phyloP scores from a whole-genome alignment of 2,113 vertebrate species.

The Semnornis frantzii region DNA sequence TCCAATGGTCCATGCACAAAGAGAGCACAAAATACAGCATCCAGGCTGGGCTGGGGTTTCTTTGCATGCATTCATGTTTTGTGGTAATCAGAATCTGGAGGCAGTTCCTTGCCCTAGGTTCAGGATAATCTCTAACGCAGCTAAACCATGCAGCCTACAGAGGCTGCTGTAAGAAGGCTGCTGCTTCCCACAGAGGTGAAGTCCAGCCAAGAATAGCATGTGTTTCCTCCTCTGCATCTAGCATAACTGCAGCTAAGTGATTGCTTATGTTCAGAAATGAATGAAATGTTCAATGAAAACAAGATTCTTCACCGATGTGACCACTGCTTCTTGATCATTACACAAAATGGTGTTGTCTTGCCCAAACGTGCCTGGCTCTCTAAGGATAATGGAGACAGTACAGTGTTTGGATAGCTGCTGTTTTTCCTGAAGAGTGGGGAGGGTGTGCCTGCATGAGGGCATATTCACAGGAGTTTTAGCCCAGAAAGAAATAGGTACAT shows the following conservation, averaged over 20 bases:
- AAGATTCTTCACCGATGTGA: constrained; percentile 3
- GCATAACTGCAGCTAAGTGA: constrained; percentile 53
- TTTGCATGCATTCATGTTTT: not conserved
- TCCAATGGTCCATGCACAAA: not conserved
- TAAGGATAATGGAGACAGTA: constrained; percentile 45
- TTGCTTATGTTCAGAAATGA: constrained; percentile 62
- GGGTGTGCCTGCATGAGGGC: constrained; percentile 5
- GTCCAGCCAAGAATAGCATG: constrained; percentile 52
- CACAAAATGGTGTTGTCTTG: constrained; percentile 4
- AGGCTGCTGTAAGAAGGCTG: constrained; percentile 26
- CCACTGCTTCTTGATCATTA: constrained; percentile 16
- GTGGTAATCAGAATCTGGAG: not conserved
- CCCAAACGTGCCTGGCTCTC: constrained; percentile 5
- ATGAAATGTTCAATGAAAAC: constrained; percentile 58
- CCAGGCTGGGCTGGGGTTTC: not conserved
- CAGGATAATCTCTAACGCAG: not conserved
- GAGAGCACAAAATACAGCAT: not conserved
- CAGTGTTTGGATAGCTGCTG: constrained; percentile 22
- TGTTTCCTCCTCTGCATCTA: constrained; percentile 64
- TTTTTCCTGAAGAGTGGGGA: not conserved
- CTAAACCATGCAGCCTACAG: not conserved
- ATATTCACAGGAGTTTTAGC: constrained; percentile 29
- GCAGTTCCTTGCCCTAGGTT: not conserved
- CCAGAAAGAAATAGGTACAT: constrained; percentile 45
- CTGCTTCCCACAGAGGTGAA: constrained; percentile 37